Evolutionary conservation across 2,113 vertebrate genomes (phyloP).

Genomic region (Butastur rufipennis): DNA sequence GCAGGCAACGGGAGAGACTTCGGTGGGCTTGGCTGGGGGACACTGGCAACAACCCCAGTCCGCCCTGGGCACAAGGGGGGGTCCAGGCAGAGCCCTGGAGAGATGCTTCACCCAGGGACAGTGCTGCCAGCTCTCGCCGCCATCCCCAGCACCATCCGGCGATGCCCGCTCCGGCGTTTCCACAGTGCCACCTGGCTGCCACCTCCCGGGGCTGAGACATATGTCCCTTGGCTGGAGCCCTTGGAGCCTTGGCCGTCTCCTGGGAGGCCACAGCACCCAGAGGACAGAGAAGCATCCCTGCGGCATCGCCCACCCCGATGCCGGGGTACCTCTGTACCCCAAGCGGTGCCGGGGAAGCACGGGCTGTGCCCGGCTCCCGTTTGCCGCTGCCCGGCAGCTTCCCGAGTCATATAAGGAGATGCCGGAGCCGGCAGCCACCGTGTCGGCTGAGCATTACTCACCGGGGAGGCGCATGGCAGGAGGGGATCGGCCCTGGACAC

Average conservation of each 20-base stretch:
- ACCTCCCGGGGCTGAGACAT: background rate
- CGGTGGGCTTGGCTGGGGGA: background rate
- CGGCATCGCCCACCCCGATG: accelerated
- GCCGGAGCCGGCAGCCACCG: background rate
- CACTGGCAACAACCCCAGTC: accelerated
- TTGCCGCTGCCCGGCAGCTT: background rate
- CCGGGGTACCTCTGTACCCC: accelerated
- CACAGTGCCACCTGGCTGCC: constrained; percentile 67
- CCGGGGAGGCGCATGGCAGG: background rate
- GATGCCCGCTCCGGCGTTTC: background rate
- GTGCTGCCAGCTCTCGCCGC: background rate
- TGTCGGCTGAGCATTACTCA: constrained; percentile 59
- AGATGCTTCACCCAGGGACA: accelerated
- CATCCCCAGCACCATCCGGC: background rate
- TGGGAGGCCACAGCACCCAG: accelerated
- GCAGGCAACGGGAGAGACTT: accelerated
- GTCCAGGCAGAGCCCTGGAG: background rate
- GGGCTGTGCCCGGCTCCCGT: background rate
- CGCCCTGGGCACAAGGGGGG: background rate
- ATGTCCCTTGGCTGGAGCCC: accelerated
- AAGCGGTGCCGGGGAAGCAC: accelerated
- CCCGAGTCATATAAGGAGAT: constrained; percentile 59
- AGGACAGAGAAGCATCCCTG: accelerated
- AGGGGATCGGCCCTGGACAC: background rate
- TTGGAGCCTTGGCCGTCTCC: accelerated